Base-by-base conservation (phyloP, 2,797 vertebrate genomes). In the Saxicola maurus region DNA sequence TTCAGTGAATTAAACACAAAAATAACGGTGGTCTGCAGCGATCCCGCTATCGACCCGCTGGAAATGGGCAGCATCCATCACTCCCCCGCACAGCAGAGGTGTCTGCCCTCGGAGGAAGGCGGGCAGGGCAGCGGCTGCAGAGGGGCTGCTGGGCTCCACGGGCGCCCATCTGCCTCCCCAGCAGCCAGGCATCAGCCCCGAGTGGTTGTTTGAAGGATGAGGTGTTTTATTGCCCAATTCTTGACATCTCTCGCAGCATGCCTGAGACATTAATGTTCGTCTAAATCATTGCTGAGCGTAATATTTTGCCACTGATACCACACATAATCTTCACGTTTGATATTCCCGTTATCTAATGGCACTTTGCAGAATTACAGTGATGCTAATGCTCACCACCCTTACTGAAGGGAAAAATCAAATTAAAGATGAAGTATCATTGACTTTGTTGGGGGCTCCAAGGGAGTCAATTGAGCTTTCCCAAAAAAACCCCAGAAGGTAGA, bases 1-100 rank as follows among this genome's bases (percentile, higher is more conserved):
- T 42, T 38, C 91, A 78, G 90, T 19, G 86, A 94, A 91, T 92
- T 93, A 89, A 91, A 71, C 87, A 72, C 86, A 81, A 78, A 84
- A 82, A 64, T 79, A 92, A 61, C 86, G 19, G 3, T 11, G 46
- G 68, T 62, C 91, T 62, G 6, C 56, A 42, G 45, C 14, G 8
- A n/a, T 72, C 24, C 38, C 0, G 28, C 0, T 62, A 82, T 91
- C 56, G 90, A 92, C 75, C 88, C 28, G n/a, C n/a, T 10, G 13
- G 17, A n/a, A 20, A 48, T 9, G 27, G 9, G 53, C 28, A 5
- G 69, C 49, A 56, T 88, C 77, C n/a, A 43, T 93, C 94, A 83
- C 57, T 61, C 46, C 89, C 31, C 45, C 2, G 2, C 49, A 1
- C 77, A 1, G 85, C 4, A 1, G 37, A 15, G 56, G n/a, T 8